These are phyloP conservation scores for Andricus quercusramuli DNA, from an alignment of 2,888 invertebrate species.

Conservation along the genomic window DNA sequence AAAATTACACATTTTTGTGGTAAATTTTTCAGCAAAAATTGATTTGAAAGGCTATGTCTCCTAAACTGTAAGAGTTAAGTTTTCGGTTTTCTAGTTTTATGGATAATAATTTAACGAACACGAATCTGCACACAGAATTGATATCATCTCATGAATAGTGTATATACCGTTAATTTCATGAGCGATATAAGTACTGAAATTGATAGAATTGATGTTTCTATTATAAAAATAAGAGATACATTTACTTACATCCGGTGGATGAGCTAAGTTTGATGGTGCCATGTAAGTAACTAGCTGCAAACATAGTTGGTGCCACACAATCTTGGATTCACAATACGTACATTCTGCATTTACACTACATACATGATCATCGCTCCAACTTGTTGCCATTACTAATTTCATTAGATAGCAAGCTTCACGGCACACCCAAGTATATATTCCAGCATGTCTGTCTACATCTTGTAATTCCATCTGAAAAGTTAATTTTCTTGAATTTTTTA, in stretches of 20 bases:
- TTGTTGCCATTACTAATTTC: conserved; percentile 87
- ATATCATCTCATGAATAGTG: too few relatives aligned
- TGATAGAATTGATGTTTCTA: accelerated
- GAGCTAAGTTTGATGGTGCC: conserved; percentile 86
- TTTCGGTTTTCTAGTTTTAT: too few relatives aligned
- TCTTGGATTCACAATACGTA: conserved; percentile 94
- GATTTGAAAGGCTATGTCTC: too few relatives aligned
- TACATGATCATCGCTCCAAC: conserved; percentile 83
- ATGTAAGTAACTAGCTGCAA: conserved; percentile 89
- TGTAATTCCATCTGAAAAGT: conserved; percentile 87
- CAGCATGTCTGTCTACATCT: conserved; percentile 89
- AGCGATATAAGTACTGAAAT: too few relatives aligned
- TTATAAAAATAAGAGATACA: background rate
- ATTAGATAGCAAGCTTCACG: conserved; percentile 87
- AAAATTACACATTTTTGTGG: too few relatives aligned
- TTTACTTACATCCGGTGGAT: conserved; percentile 86
- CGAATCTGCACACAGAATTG: too few relatives aligned
- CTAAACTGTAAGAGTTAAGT: too few relatives aligned
- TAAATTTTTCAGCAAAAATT: too few relatives aligned
- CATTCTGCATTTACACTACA: conserved; percentile 86
- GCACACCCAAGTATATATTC: conserved; percentile 87
- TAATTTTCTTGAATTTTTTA: background rate
- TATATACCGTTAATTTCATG: too few relatives aligned
- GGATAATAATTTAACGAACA: too few relatives aligned
- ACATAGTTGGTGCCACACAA: conserved; percentile 96